These are phyloP conservation scores for Hypercompe scribonia DNA, from an alignment of 2,888 invertebrate genomes.

Conservation along the genomic window DNA sequence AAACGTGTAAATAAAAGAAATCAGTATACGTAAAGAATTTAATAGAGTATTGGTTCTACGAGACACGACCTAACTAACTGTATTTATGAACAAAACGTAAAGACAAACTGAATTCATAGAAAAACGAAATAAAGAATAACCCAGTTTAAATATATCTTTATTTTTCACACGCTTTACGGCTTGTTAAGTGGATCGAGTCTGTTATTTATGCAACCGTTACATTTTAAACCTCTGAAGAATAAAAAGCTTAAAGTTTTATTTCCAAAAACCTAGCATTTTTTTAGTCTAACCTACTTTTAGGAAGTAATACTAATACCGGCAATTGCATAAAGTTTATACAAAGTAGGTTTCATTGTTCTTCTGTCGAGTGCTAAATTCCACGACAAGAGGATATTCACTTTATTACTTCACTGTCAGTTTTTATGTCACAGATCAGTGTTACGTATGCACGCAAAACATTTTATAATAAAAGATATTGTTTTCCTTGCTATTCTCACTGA, in stretches of 20 bases:
- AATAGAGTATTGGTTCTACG: no score
- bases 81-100: neutral
- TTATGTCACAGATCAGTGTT: constrained; percentile 1
- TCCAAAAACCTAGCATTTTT: neutral
- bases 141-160: neutral
- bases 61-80: neutral
- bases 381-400: constrained; percentile 7
- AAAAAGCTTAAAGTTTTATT: neutral
- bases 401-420: constrained; percentile 12
- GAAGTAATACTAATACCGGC: constrained; percentile 12
- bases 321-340: constrained; percentile 8
- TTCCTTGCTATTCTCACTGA: neutral
- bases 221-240: neutral
- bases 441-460: neutral
- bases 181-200: neutral
- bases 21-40: no score
- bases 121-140: neutral
- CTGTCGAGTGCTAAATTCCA: constrained; percentile 18
- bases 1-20: neutral
- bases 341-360: constrained; percentile 15
- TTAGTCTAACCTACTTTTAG: neutral
- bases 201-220: neutral
- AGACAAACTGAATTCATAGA: neutral
- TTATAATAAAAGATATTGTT: neutral
- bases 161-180: neutral